Evolutionary conservation across 2,888 invertebrate genomes (phyloP).

Genomic region (Thymelicus sylvestris): DNA sequence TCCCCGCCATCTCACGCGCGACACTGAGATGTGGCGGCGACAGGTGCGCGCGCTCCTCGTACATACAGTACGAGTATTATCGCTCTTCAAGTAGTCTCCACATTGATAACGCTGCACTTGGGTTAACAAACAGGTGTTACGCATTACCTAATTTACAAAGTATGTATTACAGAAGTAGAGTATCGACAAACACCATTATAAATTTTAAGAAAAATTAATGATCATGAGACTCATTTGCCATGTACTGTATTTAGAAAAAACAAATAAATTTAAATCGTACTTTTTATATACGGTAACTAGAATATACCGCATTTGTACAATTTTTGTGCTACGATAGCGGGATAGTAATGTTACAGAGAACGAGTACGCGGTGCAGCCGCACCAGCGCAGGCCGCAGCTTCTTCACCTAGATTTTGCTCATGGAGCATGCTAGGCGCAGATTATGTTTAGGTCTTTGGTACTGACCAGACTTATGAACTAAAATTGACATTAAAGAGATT

Average conservation of each 20-base stretch:
- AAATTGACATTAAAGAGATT: not conserved
- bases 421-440: not conserved
- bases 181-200: not conserved
- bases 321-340: not conserved
- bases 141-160: not conserved
- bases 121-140: slow-evolving; percentile 2
- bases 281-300: too few species aligned
- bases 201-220: too few species aligned
- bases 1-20: slow-evolving; percentile 22
- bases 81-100: not conserved
- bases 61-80: too few species aligned
- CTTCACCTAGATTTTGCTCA: not conserved
- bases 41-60: slow-evolving; percentile 25
- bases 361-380: too few species aligned
- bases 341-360: not conserved
- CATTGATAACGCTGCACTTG: slow-evolving; percentile 11
- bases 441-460: not conserved
- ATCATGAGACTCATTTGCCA: too few species aligned
- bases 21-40: slow-evolving; percentile 9
- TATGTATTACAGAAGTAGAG: not conserved
- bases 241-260: too few species aligned
- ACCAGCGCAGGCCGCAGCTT: not conserved
- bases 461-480: too few species aligned
- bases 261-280: too few species aligned
- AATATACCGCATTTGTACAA: not conserved